Conservation (phyloP, 2,113 vertebrate species). For the Odobenus rosmarus region DNA sequence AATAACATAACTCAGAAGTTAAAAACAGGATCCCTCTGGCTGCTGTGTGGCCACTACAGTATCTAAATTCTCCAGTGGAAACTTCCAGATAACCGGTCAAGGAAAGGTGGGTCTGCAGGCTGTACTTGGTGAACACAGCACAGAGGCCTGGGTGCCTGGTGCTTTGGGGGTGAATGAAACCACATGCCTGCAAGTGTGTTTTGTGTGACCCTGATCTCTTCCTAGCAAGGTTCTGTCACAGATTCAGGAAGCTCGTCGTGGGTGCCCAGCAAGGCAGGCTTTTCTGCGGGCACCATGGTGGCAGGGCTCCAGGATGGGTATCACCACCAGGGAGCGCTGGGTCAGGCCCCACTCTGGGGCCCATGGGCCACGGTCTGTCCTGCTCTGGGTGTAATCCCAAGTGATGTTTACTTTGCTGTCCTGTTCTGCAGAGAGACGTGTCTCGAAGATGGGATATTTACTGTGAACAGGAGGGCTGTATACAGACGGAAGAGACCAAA, state of each 20-base stretch:
- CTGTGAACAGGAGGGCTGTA: neutral
- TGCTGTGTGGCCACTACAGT: neutral
- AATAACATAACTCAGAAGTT: neutral
- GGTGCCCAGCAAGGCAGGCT: neutral
- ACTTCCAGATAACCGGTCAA: neutral
- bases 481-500: neutral
- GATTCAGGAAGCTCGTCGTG: neutral
- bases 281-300: neutral
- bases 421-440: neutral
- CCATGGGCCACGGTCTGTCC: too few species aligned
- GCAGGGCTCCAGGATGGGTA: neutral
- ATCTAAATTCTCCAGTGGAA: neutral
- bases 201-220: neutral
- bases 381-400: neutral
- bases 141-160: neutral
- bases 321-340: neutral
- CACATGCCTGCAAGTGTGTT: neutral
- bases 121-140: neutral
- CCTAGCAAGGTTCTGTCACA: neutral
- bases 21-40: neutral
- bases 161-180: neutral
- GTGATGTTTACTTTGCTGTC: neutral
- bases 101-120: neutral
- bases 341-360: neutral
- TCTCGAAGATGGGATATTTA: neutral